Percentiles rank a stretch among this genome's conserved stretches.
phyloP scores from a whole-genome alignment of 2,113 vertebrate species.

The Eretmochelys imbricata region DNA sequence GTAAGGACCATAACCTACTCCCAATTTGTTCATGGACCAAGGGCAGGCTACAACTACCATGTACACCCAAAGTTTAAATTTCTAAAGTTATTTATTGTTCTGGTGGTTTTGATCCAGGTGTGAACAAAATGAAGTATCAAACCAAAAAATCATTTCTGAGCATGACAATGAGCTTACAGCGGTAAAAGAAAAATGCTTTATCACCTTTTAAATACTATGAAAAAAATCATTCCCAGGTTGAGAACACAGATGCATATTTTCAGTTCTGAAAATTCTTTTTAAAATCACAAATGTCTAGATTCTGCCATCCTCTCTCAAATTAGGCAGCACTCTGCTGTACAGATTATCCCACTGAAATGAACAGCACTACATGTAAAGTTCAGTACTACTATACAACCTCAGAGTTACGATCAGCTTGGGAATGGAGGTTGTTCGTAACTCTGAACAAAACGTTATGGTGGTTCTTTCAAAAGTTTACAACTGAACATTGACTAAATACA shows the following conservation, averaged over 20 bases:
- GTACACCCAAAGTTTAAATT: background rate
- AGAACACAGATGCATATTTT: background rate
- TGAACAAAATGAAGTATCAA: background rate
- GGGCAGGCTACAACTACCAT: rapidly evolving
- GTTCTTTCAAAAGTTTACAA: too few species aligned
- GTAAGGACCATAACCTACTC: background rate
- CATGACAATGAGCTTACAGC: background rate
- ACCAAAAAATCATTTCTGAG: background rate
- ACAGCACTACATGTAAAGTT: background rate
- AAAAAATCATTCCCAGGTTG: background rate
- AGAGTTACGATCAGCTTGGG: too few species aligned
- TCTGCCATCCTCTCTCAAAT: background rate
- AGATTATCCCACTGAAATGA: background rate
- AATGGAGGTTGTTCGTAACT: too few species aligned
- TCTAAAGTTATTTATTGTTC: background rate
- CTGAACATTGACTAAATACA: too few species aligned
- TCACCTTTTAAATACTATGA: background rate
- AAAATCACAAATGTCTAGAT: background rate
- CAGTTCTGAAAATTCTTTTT: background rate
- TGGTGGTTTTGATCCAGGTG: background rate
- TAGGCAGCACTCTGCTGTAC: background rate
- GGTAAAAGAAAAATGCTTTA: background rate
- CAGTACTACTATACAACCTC: background rate
- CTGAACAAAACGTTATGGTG: too few species aligned
- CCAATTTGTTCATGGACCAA: background rate